Conservation (phyloP, 2,113 vertebrate genomes). For the Melanostigma gelatinosum region DNA sequence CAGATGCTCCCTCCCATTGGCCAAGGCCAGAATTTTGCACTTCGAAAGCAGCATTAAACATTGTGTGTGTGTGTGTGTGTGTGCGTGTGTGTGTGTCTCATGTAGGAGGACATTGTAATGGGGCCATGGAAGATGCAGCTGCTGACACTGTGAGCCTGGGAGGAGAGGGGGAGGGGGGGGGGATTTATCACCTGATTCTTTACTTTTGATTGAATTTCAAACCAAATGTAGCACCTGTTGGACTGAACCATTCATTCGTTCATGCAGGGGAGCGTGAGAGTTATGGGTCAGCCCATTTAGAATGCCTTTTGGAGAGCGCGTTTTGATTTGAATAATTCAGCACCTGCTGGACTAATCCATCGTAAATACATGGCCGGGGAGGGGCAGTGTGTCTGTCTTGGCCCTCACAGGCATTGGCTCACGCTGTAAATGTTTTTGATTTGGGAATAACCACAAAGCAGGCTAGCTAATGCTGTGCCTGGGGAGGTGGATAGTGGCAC, state of each 20-base stretch:
- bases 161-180: not conserved
- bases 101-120: slow-evolving; percentile 29
- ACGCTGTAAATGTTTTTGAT: slow-evolving; percentile 63
- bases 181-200: slow-evolving; percentile 44
- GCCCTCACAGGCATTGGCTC: slow-evolving; percentile 40
- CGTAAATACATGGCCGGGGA: slow-evolving; percentile 21
- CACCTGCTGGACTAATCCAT: slow-evolving; percentile 69
- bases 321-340: slow-evolving; percentile 57
- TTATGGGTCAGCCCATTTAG: slow-evolving; percentile 8
- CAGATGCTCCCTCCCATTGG: slow-evolving; percentile 57
- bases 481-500: slow-evolving; percentile 50
- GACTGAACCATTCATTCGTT: slow-evolving; percentile 16
- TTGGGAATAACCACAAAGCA: slow-evolving; percentile 58
- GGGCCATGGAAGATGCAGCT: slow-evolving; percentile 62
- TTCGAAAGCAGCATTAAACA: slow-evolving; percentile 58
- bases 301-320: not conserved
- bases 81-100: slow-evolving; percentile 15
- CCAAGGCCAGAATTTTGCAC: slow-evolving; percentile 24
- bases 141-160: slow-evolving; percentile 33
- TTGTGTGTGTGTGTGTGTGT: slow-evolving; percentile 13
- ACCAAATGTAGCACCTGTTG: slow-evolving; percentile 54
- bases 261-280: not conserved
- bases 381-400: slow-evolving; percentile 30
- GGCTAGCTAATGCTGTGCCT: slow-evolving; percentile 60
- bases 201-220: slow-evolving; percentile 39